phyloP scores from a whole-genome alignment of 2,888 invertebrate genomes.

The Antitype chi region DNA sequence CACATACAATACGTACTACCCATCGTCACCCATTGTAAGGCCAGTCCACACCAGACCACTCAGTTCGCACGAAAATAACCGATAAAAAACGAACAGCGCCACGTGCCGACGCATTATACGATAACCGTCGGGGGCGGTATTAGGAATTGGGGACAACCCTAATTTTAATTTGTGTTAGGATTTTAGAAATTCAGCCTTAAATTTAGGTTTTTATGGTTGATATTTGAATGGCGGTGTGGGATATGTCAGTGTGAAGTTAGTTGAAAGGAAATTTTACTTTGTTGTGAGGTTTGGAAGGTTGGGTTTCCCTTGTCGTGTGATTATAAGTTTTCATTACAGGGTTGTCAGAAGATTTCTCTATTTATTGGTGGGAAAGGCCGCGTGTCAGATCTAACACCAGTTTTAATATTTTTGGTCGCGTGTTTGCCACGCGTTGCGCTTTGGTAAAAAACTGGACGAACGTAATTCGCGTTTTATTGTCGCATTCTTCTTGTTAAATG shows the following conservation, averaged over 20 bases:
- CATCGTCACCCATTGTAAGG: slow-evolving; percentile 74
- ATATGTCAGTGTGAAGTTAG: slow-evolving; percentile 4
- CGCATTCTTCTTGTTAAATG: slow-evolving; percentile 88
- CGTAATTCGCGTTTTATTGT: slow-evolving; percentile 89
- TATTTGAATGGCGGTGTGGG: slow-evolving; percentile 48
- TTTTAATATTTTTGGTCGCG: slow-evolving; percentile 89
- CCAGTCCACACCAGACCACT: slow-evolving; percentile 86
- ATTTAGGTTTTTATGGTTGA: slow-evolving; percentile 16
- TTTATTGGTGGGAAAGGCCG: slow-evolving; percentile 90
- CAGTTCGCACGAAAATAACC: slow-evolving; percentile 88
- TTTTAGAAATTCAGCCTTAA: slow-evolving; percentile 67
- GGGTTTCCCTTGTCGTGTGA: slow-evolving; percentile 49
- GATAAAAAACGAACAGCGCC: slow-evolving; percentile 86
- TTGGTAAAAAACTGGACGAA: slow-evolving; percentile 89
- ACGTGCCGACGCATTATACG: slow-evolving; percentile 89
- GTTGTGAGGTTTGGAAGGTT: slow-evolving; percentile 33
- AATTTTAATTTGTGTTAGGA: slow-evolving; percentile 72
- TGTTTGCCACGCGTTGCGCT: slow-evolving; percentile 83
- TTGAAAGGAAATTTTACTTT: slow-evolving; percentile 55
- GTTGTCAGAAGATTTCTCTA: slow-evolving; percentile 84
- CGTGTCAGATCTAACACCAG: slow-evolving; percentile 90
- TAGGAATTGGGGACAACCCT: slow-evolving; percentile 86
- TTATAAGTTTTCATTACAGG: slow-evolving; percentile 73
- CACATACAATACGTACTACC: slow-evolving; percentile 66
- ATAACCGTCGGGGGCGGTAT: slow-evolving; percentile 90